A percentile compares a stretch with the other conserved stretches of the same genome.
phyloP scores from a whole-genome alignment of 2,888 invertebrate species.

The Oscheius onirici region DNA sequence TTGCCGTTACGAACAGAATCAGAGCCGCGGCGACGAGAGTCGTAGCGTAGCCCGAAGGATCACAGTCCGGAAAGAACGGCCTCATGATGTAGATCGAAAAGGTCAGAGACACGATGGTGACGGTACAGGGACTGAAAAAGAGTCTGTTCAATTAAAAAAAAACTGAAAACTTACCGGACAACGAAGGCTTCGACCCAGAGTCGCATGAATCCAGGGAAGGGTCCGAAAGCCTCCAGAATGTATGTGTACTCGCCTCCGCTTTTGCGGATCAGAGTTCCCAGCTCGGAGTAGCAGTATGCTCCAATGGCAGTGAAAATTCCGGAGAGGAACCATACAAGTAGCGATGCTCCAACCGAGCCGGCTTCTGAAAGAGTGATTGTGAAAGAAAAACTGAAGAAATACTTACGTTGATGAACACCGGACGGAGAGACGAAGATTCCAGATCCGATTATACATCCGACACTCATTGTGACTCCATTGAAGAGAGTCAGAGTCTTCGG shows the following conservation, averaged over 20 bases:
- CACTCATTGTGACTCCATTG: constrained; percentile 69
- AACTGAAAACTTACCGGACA: constrained; percentile 53
- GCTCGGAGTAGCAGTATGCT: constrained; percentile 97
- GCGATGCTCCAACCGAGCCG: constrained; percentile 90
- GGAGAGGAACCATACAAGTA: constrained; percentile 90
- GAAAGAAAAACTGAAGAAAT: not conserved
- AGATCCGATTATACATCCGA: constrained; percentile 69
- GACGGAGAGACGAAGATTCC: constrained; percentile 69
- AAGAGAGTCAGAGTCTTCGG: constrained; percentile 62
- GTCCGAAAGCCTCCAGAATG: constrained; percentile 98
- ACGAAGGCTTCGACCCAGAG: constrained; percentile 98
- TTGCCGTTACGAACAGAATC: constrained; percentile 90
- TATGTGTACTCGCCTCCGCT: constrained; percentile 90
- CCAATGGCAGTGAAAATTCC: constrained; percentile 95
- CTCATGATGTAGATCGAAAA: constrained; percentile 95
- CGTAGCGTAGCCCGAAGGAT: constrained; percentile 87
- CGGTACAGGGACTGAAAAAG: constrained; percentile 84
- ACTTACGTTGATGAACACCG: constrained; percentile 67
- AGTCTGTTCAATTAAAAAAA: too few species aligned
- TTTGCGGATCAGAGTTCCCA: constrained; percentile 73
- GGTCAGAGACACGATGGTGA: constrained; percentile 94
- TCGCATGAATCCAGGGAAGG: constrained; percentile 92
- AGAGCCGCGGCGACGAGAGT: constrained; percentile 89
- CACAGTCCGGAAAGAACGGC: constrained; percentile 93
- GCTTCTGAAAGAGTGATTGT: constrained; percentile 49